Base-by-base conservation (phyloP, 2,888 invertebrate genomes). In the Eurytoma californica region DNA sequence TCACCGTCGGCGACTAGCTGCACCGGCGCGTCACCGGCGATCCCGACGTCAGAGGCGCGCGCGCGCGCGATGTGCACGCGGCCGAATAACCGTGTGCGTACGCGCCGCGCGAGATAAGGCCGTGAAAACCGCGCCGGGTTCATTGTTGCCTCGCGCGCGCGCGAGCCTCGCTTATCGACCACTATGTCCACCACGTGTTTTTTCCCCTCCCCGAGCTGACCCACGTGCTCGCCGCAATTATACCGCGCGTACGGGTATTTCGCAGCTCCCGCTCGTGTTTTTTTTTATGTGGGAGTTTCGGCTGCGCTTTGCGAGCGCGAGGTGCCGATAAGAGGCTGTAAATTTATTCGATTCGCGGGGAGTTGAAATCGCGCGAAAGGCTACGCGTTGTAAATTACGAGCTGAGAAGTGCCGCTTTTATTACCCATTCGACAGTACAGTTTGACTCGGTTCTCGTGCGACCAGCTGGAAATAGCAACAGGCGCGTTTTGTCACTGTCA, bases 101-200 rank as follows among this genome's bases (percentile, higher is more conserved):
- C 47, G 16, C 24, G 58, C 9, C 51, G 51, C 49, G 20, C 24
- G 7, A 60, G 60, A 28, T 60, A 49, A 72, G 14, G 60, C 24
- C 20, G 47, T 16, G 49, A 60, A 14, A 49, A 47, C 7, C 49
- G 58, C 3, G 39, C 12, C 30, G 57, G 49, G 70, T 72, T 72
- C 51, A 72, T 72, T 74, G 74, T 74, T 61, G 28, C 18, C 47
- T 67, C 20, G 20, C 24, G 18, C 49, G 20, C 51, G 30, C 53
- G 24, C 9, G 14, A 3, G 24, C 47, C 28, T 16, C 28, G 28
- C 51, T 75, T 75, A 68, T 75, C 68, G 58, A 18, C 30, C 49
- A 66, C 39, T 39, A 49, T 58, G 58, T 60, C 74, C 18, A 67
- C 51, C 58, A 75, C 75, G 75, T 75, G 67, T 18, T 66, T 47